Base-by-base conservation (phyloP, 2,888 invertebrate species). In the Petrolisthes cinctipes region DNA sequence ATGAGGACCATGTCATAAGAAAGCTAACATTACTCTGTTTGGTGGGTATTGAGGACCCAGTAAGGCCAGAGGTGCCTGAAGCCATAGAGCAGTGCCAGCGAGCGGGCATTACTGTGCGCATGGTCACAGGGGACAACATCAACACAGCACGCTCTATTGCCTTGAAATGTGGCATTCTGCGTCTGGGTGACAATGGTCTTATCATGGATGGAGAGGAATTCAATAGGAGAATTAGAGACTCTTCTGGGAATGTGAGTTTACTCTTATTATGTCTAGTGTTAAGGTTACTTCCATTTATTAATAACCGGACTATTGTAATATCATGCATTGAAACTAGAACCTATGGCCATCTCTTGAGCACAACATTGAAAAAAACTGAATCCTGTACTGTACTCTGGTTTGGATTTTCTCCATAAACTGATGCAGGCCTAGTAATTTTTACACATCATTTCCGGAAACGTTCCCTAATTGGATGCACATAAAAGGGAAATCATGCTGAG, bases 121-220 rank as follows among this genome's bases (percentile, higher is more conserved):
- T 99, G 99, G 99, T 99, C 86, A 99, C 99, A 9, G 99, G 99
- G 82, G 99, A 99, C 94, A 99, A 99, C 93, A 96, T 99, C 91
- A 99, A 99, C 94, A 99, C 99, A 73, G 99, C 99, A 75, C 95
- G 98, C 89, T 99, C 99, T 88, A 99, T 99, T 92, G 99, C 99
- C 68, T 94, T 96, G 92, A 99, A 99, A 93, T 99, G 99, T 93
- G 99, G 99, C 90, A 99, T 99, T 91, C 93, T 98, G 76, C 96
- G 96, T 92, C 97, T 98, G 37, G 96, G 96, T 91, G 98, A 99
- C 92, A 98, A 99, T 93, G 99, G 97, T 94, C 95, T 99, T 83
- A 97, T 99, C 89, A 94, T 99, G 71, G 99, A 99, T 93, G 99
- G 99, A 91, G 98, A 98, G 93, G 99, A 99, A 93, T 99, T 99